Evolutionary conservation across 2,113 vertebrate genomes (phyloP).

Genomic region (Hyaena hyaena): DNA sequence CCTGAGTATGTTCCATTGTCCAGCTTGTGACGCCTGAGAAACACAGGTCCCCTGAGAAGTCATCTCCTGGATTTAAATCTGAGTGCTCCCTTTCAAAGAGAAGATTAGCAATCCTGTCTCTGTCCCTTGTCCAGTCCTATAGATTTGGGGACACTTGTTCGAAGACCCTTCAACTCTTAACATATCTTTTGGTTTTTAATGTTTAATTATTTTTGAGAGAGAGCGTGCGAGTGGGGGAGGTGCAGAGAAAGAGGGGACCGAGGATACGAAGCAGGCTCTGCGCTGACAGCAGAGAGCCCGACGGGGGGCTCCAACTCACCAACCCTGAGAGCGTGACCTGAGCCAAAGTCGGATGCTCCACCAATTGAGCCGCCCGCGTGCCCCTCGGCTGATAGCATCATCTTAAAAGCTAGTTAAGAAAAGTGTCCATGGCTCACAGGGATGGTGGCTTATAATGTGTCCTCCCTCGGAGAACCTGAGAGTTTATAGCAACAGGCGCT

Average conservation of each 20-base stretch:
- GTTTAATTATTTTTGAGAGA: too few relatives aligned
- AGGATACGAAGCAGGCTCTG: too few relatives aligned
- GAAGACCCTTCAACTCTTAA: background rate
- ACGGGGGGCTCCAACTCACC: too few relatives aligned
- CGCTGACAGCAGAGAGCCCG: too few relatives aligned
- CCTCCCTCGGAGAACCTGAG: background rate
- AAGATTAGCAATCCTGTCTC: background rate
- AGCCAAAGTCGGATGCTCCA: too few relatives aligned
- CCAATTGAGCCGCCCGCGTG: too few relatives aligned
- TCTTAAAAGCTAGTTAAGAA: conserved; percentile 12
- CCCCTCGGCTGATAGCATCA: background rate
- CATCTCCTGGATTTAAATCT: background rate
- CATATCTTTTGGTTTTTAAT: background rate
- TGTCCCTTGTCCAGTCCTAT: background rate
- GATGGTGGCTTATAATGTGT: background rate
- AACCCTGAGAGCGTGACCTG: too few relatives aligned
- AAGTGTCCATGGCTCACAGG: background rate
- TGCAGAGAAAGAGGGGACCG: too few relatives aligned
- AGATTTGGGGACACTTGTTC: background rate
- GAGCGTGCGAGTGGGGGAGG: too few relatives aligned
- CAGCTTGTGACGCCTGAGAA: background rate
- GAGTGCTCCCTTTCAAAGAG: background rate
- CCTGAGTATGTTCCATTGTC: background rate
- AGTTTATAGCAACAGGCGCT: background rate
- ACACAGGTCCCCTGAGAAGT: background rate